Evolutionary conservation across 2,113 vertebrate species (phyloP).

Genomic region (Platysternon megacephalum): DNA sequence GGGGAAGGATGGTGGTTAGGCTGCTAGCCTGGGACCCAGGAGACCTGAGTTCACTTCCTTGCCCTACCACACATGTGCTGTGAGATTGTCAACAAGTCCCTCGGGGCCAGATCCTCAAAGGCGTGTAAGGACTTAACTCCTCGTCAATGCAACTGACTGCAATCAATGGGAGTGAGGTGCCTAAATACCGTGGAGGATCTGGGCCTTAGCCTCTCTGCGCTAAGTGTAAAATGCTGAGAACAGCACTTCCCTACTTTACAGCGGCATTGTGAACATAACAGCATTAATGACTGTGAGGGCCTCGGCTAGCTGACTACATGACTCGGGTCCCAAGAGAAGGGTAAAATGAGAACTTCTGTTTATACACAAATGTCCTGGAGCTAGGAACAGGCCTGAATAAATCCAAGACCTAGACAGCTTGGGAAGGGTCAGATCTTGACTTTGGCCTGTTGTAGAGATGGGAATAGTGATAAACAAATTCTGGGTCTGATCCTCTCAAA

Average conservation of each 20-base stretch:
- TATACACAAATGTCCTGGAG: background rate
- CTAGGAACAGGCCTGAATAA: background rate
- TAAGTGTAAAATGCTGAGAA: background rate
- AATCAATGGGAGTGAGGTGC: background rate
- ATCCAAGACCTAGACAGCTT: background rate
- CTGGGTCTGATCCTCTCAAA: background rate
- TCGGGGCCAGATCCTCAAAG: background rate
- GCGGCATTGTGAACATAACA: background rate
- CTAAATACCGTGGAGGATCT: background rate
- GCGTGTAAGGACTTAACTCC: background rate
- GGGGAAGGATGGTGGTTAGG: background rate
- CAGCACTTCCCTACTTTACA: background rate
- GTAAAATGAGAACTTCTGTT: background rate
- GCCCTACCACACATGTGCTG: background rate
- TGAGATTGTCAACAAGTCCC: background rate
- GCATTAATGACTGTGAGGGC: background rate
- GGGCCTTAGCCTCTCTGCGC: background rate
- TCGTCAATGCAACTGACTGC: background rate
- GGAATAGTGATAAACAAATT: background rate
- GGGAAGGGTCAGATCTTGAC: background rate
- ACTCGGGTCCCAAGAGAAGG: background rate
- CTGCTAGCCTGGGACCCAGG: background rate
- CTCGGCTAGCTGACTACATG: background rate
- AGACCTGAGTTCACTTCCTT: background rate
- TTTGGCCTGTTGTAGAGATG: background rate